Evolutionary conservation across 2,888 invertebrate species (phyloP).

Genomic region (Drosophila mayaguana): DNA sequence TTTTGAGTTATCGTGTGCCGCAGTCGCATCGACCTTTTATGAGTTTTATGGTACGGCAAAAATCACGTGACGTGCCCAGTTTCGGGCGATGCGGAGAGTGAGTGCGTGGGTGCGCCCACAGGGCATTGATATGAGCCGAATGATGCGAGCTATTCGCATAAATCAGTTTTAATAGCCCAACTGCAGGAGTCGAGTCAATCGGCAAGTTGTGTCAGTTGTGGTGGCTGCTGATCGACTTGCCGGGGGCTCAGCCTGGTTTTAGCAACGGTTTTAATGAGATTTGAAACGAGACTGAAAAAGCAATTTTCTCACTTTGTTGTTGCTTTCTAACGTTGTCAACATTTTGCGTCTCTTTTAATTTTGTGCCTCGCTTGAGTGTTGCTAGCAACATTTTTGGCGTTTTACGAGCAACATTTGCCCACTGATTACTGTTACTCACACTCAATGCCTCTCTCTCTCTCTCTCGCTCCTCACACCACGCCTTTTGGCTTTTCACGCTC

Average conservation of each 20-base stretch:
- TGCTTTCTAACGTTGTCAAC: conserved; percentile 41
- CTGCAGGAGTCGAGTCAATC: conserved; percentile 64
- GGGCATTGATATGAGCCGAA: conserved; percentile 38
- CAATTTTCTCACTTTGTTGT: conserved; percentile 46
- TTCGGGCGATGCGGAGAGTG: conserved; percentile 57
- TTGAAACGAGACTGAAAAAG: conserved; percentile 51
- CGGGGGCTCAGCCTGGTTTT: conserved; percentile 35
- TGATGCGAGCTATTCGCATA: conserved; percentile 48
- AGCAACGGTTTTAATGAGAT: conserved; percentile 64
- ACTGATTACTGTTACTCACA: conserved; percentile 27
- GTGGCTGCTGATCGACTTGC: conserved; percentile 12
- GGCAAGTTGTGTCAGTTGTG: conserved; percentile 27
- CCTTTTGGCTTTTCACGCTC: conserved; percentile 42
- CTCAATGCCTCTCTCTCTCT: neutral
- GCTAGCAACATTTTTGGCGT: conserved; percentile 53
- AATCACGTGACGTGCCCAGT: conserved; percentile 77
- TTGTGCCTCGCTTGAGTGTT: conserved; percentile 19
- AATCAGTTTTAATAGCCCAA: conserved; percentile 76
- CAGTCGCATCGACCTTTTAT: conserved; percentile 67
- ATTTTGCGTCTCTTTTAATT: conserved; percentile 8
- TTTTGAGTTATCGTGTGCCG: conserved; percentile 29
- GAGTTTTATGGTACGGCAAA: conserved; percentile 59
- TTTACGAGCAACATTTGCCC: conserved; percentile 63
- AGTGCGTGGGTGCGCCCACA: conserved; percentile 56
- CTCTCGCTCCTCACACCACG: conserved; percentile 8